These are phyloP conservation scores for Pelvicachromis taeniatus DNA, from an alignment of 2,113 vertebrate genomes.

Conservation along the genomic window DNA sequence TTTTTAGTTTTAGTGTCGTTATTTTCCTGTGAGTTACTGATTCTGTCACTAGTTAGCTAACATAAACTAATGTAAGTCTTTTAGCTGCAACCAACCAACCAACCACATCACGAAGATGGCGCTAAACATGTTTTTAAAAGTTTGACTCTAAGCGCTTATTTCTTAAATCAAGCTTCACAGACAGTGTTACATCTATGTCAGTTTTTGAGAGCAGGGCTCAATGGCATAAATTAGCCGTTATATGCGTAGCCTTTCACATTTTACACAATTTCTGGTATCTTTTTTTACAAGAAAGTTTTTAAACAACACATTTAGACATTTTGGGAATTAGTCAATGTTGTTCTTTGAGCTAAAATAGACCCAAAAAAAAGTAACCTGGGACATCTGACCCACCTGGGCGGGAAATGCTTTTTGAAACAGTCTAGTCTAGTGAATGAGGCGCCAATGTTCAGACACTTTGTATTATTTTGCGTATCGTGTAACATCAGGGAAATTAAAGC, in stretches of 20 bases:
- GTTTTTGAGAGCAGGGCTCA: background rate
- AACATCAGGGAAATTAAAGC: background rate
- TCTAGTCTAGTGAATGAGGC: background rate
- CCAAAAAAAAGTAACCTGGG: background rate
- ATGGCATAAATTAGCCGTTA: background rate
- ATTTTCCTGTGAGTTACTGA: background rate
- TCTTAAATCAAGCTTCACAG: background rate
- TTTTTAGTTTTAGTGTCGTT: background rate
- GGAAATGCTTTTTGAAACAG: background rate
- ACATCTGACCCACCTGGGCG: background rate
- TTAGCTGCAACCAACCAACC: background rate
- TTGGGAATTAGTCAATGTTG: background rate
- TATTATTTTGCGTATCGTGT: background rate
- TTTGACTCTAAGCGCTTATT: background rate
- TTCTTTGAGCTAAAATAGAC: background rate
- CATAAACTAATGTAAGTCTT: background rate
- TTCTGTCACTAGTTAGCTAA: background rate
- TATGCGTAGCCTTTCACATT: background rate
- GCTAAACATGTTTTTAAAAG: background rate
- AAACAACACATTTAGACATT: background rate
- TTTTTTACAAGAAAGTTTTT: background rate
- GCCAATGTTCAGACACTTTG: background rate
- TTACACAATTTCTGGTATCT: background rate
- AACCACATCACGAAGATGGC: background rate
- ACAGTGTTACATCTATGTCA: background rate